Evolutionary conservation across 92 coral and sea anemone species (phyloP), one percentile per base, ranked within the genome.

Genomic region (Zoanthus sociatus): DNA sequence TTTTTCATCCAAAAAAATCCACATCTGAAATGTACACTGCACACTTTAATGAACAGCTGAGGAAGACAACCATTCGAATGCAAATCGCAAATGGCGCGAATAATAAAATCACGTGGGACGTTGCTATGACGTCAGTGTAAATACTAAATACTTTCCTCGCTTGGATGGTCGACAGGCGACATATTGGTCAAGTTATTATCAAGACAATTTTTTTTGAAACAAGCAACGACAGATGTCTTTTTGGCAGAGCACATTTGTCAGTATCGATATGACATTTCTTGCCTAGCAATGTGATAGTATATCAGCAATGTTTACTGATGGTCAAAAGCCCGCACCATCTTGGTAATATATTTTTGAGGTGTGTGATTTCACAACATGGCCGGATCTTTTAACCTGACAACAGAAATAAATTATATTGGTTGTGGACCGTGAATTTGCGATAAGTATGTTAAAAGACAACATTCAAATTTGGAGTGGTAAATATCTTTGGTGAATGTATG

Each of bases 121-220:
- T 81, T 81, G 85, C 85, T 81, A 81, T 81, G 85, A 81, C 85
- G 85, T 81, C 85, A 81, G 75, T 16, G 64, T 81, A 67, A 81
- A 81, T 68, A 47, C 55, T 81, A 67, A 81, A 81, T 68, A 47
- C 55, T 21, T 63, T 5, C 1, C 42, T 37, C 4, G 2, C 5
- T 3, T 42, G 5, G 16, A 10, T 76, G 47, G 14, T 6, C 33
- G 37, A 50, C 73, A 13, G 14, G 6, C 33, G 37, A 50, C 73
- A 13, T 66, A 18, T 33, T 77, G 67, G 9, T 26, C 18, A 12
- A 13, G 14, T 26, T 16, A 32, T 47, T 26, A 26, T 26, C 26
- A 26, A 26, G 56, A 45, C 15, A 46, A 12, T 26, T 8, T 26
- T 31, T 30, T 68, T 12, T 1, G n/a, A n/a, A 17, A 20, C 26